These are phyloP conservation scores for Clostera curtula DNA, from an alignment of 2,888 invertebrate species.

Conservation along the genomic window DNA sequence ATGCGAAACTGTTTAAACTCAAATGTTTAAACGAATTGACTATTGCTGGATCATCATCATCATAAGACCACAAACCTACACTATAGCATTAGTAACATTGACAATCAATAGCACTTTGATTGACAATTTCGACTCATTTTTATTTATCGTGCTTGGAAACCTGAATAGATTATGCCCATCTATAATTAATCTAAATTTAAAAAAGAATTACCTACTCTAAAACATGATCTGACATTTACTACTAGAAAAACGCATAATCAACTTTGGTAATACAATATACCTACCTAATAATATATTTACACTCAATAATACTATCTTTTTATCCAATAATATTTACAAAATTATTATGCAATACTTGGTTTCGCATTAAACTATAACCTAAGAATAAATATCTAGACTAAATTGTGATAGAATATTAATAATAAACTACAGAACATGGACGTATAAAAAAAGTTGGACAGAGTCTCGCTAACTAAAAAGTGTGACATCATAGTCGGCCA, in stretches of 20 bases:
- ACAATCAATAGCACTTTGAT: no score
- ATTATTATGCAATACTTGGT: slow-evolving; percentile 39
- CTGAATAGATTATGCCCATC: slow-evolving; percentile 8
- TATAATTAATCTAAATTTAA: slow-evolving; percentile 11
- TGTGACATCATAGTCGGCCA: no score
- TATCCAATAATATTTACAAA: slow-evolving; percentile 23
- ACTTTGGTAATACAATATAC: slow-evolving; percentile 46
- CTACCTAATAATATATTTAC: slow-evolving; percentile 25
- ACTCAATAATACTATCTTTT: slow-evolving; percentile 9
- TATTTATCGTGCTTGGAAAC: no score
- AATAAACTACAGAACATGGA: slow-evolving; percentile 2
- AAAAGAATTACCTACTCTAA: slow-evolving; percentile 19
- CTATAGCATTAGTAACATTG: no score
- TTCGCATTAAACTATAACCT: slow-evolving; percentile 19
- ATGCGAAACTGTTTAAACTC: no score
- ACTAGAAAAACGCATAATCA: slow-evolving; percentile 20
- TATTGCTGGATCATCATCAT: no score
- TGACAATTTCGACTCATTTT: no score
- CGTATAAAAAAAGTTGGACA: slow-evolving; percentile 5
- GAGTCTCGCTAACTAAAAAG: no score
- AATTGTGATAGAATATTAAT: slow-evolving; percentile 1
- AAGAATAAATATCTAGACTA: slow-evolving; percentile 15
- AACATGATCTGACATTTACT: slow-evolving; percentile 27
- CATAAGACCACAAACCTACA: no score
- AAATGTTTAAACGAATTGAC: no score